Base-by-base conservation (phyloP, 1,140 invertebrate genomes). In the Trichonephila clavipes region DNA sequence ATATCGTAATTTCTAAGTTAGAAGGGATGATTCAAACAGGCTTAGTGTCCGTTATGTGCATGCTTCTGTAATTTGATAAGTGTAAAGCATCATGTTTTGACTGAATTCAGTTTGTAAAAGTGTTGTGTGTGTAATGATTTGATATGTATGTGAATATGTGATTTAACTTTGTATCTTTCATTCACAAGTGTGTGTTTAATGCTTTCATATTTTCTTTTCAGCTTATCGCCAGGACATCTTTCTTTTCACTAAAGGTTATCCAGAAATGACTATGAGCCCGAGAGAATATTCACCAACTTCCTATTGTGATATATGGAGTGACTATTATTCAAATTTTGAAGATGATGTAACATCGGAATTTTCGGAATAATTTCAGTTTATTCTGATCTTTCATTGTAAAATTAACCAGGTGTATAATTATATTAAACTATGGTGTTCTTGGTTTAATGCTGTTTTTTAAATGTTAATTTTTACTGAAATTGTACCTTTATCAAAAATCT, bases 171-270 rank as follows among this genome's bases (percentile, higher is more conserved):
- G 51, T 51, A 10, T 51, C 8, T 51, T 51, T 51, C 3, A 51
- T 51, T 51, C 7, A 51, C 7, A 51, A 51, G 7, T 51, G 0
- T 51, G 51, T 51, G 10, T 51, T 51, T 51, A 51, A 51, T 51
- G 51, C 6, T 40, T 40, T 51, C 7, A 51, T n/a, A 51, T 44
- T 28, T 28, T 51, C n/a, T n/a, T 83, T 83, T 12, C 44, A 83
- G 82, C 16, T n/a, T 83, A 83, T 83, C 82, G 82, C 24, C 82
- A 83, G 24, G 82, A 83, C 44, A 83, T 83, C 12, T 83, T 58
- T 58, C 40, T 83, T 51, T 16, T 83, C n/a, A 83, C 82, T 5
- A 83, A 83, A 83, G 51, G 82, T 12, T 58, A 24, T n/a, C 8
- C 19, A 83, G 40, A 58, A n/a, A 51, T 51, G 7, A 10, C 51